These are phyloP conservation scores for Parasteatoda tepidariorum DNA, from an alignment of 1,140 invertebrate species.

Conservation along the genomic window DNA sequence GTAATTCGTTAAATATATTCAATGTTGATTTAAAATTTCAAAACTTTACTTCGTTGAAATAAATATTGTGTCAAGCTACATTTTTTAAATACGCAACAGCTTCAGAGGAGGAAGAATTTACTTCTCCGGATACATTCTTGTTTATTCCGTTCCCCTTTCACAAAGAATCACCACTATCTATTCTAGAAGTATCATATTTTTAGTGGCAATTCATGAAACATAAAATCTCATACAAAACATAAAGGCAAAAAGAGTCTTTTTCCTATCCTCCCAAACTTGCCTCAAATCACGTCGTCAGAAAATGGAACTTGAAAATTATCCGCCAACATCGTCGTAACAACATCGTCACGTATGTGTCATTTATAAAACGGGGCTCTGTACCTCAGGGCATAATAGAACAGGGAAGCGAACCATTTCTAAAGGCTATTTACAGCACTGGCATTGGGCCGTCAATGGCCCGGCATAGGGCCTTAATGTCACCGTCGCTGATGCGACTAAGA, in stretches of 20 bases:
- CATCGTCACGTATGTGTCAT: slow-evolving; percentile 45
- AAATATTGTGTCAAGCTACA: no score
- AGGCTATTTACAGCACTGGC: slow-evolving; percentile 21
- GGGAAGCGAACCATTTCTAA: slow-evolving; percentile 9
- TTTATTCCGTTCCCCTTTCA: no score
- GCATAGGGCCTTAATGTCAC: slow-evolving; percentile 30
- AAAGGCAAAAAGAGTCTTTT: slow-evolving; percentile 38
- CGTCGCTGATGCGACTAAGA: slow-evolving; percentile 34
- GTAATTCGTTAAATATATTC: no score
- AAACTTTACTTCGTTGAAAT: no score
- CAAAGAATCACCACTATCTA: no score
- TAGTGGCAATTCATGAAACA: slow-evolving; percentile 54
- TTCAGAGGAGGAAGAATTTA: no score
- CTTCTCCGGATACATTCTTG: no score
- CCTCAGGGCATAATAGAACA: slow-evolving; percentile 48
- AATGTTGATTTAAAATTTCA: no score
- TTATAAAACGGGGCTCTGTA: slow-evolving; percentile 27
- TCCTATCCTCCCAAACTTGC: slow-evolving; percentile 15
- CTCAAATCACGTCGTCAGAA: slow-evolving; percentile 56
- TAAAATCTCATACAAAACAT: slow-evolving; percentile 57
- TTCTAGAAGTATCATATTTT: slow-evolving; percentile 44
- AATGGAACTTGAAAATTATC: slow-evolving; percentile 61
- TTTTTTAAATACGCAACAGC: no score
- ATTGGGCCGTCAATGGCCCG: slow-evolving; percentile 27
- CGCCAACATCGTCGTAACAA: slow-evolving; percentile 40